phyloP scores from a whole-genome alignment of 2,797 vertebrate genomes.

The Gorsachius magnificus region DNA sequence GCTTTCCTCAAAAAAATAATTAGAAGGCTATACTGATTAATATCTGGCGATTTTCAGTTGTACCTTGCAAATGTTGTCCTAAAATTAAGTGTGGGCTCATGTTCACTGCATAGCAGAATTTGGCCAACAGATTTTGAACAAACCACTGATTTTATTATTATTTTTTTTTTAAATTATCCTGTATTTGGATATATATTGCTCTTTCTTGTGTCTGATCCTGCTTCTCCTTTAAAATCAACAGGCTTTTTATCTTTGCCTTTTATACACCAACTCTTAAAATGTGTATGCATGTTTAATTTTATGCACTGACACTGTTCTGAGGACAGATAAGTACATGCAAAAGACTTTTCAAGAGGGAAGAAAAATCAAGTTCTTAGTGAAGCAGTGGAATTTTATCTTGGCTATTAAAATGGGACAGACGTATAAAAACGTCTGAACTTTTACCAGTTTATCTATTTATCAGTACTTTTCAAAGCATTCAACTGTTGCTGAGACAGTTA shows the following conservation, averaged over 20 bases:
- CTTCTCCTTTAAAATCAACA: background rate
- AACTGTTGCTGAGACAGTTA: constrained; percentile 77
- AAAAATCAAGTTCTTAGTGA: background rate
- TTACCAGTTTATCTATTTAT: background rate
- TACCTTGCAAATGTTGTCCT: background rate
- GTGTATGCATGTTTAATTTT: background rate
- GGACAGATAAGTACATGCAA: background rate
- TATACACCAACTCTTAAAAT: background rate
- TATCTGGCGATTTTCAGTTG: background rate
- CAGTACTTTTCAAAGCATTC: constrained; percentile 70
- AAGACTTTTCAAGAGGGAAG: background rate
- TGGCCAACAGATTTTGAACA: background rate
- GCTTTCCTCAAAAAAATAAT: background rate
- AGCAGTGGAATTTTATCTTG: constrained; percentile 8
- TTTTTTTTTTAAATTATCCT: too few species aligned
- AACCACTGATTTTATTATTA: background rate
- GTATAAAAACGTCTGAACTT: constrained; percentile 50
- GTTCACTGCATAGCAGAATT: background rate
- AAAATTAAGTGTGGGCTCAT: background rate
- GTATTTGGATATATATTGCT: background rate
- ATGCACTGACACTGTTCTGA: background rate
- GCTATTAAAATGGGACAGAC: constrained; percentile 40
- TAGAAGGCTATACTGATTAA: background rate
- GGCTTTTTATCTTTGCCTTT: background rate
- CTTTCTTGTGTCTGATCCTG: background rate